Base-by-base conservation (phyloP, 2,113 vertebrate species). In the Choloepus hoffmanni region DNA sequence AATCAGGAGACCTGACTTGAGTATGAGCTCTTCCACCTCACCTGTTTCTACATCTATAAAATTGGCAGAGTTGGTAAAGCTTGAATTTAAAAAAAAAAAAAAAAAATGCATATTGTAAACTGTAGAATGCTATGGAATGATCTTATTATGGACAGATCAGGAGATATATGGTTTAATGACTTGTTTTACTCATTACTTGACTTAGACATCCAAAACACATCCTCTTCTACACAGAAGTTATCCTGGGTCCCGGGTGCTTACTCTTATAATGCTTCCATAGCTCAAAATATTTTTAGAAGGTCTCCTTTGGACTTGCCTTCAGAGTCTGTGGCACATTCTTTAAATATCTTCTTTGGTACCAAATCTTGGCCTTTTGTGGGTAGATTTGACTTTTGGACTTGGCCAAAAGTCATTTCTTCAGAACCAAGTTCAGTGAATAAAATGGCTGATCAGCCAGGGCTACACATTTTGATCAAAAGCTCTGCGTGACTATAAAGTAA, bases 351-450 rank as follows among this genome's bases (percentile, higher is more conserved):
- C 48, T 67, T 40, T 89, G 53, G 14, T 63, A 7, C 21, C 30
- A 84, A 53, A 74, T 84, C 48, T 79, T 90, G n/a, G 55, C 70
- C 50, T 21, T 85, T 83, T 83, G 45, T 65, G 14, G 45, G 15
- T 83, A 88, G 40, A 79, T 85, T 79, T 74, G 19, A 85, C 55
- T 91, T 92, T 91, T 36, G 40, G 43, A 62, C 48, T 62, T 88
- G 10, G 28, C 19, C 48, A 45, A 77, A 89, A 96, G 24, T 74
- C 7, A 53, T 85, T 90, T 93, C 84, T 79, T 84, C 30, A 86
- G 23, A 50, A 8, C 55, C 40, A 85, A 63, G 55, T 45, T 8
- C 12, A 73, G 12, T 68, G 67, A 84, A 53, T 68, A 84, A 85
- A 94, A 95, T 88, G 63, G 14, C 36, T 83, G 11, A 53, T 79